Base-by-base conservation (phyloP, 2,888 invertebrate genomes). In the Chaitophorus viminalis region DNA sequence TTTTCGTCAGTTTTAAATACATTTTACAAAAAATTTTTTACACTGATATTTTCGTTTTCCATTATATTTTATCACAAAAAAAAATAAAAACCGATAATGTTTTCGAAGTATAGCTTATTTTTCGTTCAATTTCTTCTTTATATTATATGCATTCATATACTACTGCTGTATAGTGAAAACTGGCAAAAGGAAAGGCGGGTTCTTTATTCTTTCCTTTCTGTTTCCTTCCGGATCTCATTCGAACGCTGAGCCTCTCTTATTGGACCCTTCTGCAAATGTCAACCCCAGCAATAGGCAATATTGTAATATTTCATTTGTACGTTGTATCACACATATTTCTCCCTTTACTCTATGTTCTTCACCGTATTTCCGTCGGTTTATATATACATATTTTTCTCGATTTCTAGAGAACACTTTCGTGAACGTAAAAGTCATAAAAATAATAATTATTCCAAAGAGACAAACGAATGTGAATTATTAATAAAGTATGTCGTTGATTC, bases 141-240 rank as follows among this genome's bases (percentile, higher is more conserved):
- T 46, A 46, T 14, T 46, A 46, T 29, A 36, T 70, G 21, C 14
- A 17, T 82, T 68, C 70, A 77, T 77, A 46, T 46, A 46, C 46
- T 46, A 52, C 77, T 65, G 65, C 36, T 70, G 77, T 1, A 17
- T 39, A 72, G 78, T 79, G 70, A 85, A 79, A 86, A 29, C 52
- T 60, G 60, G 79, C 72, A 54, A 79, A 78, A 86, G 72, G 60
- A 79, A 60, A 60, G 36, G 68, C 21, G 60, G n/a, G 75, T 60
- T 72, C 72, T 86, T 86, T 86, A 86, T 86, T 86, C 81, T 60
- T 87, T 87, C 81, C 87, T 87, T 87, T 81, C 87, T 81, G 79
- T 87, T 81, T 87, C 87, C 79, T 87, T 87, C 87, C 87, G 79
- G 74, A 87, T 74, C 81, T 31, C 87, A 87, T 87, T 87, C 81